Percentiles rank a stretch among this genome's conserved stretches.
Conservation (phyloP, 2,888 invertebrate genomes). For the Agelastica alni region DNA sequence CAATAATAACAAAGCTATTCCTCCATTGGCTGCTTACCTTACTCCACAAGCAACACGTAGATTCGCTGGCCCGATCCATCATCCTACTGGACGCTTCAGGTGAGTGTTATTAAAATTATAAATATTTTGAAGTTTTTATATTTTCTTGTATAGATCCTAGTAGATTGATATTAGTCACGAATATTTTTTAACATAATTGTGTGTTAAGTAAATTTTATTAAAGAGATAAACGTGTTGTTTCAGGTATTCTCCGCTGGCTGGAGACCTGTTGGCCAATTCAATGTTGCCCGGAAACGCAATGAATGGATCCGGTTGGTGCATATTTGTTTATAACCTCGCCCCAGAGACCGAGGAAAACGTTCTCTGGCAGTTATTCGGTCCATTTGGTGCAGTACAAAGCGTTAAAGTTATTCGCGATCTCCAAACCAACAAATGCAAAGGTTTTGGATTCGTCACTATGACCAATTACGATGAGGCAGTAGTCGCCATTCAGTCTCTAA, state of each 20-base stretch:
- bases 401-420: conserved; percentile 74
- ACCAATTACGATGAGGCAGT: conserved; percentile 97
- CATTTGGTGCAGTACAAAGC: conserved; percentile 96
- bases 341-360: conserved; percentile 91
- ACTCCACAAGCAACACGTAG: conserved; percentile 79
- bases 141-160: too few relatives aligned
- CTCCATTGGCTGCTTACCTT: conserved; percentile 76
- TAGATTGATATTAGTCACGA: too few relatives aligned
- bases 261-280: conserved; percentile 70
- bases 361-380: conserved; percentile 94
- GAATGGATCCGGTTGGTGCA: conserved; percentile 89
- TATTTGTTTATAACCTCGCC: conserved; percentile 91
- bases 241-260: conserved; percentile 80
- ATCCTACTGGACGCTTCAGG: conserved; percentile 73
- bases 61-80: conserved; percentile 82
- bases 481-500: conserved; percentile 93
- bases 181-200: too few relatives aligned
- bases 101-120: conserved; percentile 58
- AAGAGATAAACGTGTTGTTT: conserved; percentile 39
- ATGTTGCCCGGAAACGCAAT: conserved; percentile 84
- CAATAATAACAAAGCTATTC: conserved; percentile 80
- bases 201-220: too few relatives aligned
- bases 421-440: conserved; percentile 93
- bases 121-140: too few relatives aligned
- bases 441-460: conserved; percentile 98